These are phyloP conservation scores for Pygoscelis adeliae DNA, from an alignment of 2,113 vertebrate genomes.

Conservation along the genomic window DNA sequence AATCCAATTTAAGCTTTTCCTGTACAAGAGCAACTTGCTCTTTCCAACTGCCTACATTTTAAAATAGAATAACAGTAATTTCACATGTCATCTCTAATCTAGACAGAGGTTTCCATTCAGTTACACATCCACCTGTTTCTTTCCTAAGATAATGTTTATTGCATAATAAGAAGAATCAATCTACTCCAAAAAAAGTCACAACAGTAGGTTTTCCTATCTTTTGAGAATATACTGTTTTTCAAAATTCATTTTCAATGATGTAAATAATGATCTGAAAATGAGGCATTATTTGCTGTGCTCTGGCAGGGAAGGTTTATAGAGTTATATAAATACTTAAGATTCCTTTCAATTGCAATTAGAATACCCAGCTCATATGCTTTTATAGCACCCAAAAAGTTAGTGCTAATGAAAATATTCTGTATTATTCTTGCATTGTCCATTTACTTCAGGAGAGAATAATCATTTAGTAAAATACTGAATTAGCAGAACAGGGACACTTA, in stretches of 20 bases:
- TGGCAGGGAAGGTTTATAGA: not conserved
- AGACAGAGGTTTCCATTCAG: not conserved
- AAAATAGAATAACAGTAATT: conserved; percentile 18
- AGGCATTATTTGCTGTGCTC: not conserved
- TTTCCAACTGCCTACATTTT: conserved; percentile 6
- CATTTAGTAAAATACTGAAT: not conserved
- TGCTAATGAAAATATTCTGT: not conserved
- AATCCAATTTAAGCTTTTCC: conserved; percentile 38
- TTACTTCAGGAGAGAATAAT: not conserved
- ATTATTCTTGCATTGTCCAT: not conserved
- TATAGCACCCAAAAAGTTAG: not conserved
- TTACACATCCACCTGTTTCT: not conserved
- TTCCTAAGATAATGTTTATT: not conserved
- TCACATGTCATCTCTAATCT: conserved; percentile 15
- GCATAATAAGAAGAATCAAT: not conserved
- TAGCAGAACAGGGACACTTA: not conserved
- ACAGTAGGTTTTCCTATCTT: not conserved
- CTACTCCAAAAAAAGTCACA: not conserved
- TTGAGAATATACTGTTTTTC: not conserved
- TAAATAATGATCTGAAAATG: conserved; percentile 14
- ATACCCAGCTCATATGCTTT: not conserved
- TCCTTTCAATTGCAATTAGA: not conserved
- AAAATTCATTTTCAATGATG: not conserved
- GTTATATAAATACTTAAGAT: not conserved
- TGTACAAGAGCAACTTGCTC: not conserved